Conservation (phyloP, 2,797 vertebrate species). For the Poecile montanus region DNA sequence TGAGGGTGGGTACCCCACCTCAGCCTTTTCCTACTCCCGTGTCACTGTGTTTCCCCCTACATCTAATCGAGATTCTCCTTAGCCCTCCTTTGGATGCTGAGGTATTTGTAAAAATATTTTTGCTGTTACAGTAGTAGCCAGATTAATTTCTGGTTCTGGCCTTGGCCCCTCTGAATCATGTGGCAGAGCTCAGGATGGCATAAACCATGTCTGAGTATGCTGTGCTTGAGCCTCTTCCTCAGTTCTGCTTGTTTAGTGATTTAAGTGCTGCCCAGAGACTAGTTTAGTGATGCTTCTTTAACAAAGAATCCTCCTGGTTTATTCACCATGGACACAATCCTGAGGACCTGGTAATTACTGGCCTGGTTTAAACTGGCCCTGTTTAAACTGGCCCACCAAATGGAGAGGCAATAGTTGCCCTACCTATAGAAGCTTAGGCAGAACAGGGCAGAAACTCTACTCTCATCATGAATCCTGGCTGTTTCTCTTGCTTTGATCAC, state of each 20-base stretch:
- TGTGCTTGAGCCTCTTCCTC: background rate
- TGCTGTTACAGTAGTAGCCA: background rate
- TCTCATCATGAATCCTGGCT: background rate
- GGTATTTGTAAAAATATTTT: background rate
- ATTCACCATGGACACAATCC: background rate
- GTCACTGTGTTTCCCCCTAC: too few species aligned
- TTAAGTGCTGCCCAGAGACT: background rate
- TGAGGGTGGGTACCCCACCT: too few species aligned
- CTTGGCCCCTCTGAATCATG: too few species aligned
- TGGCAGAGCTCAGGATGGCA: background rate
- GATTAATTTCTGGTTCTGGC: background rate
- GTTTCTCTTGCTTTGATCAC: background rate
- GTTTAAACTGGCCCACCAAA: background rate
- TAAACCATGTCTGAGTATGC: background rate
- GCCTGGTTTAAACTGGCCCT: background rate
- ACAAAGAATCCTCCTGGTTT: background rate
- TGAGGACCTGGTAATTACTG: background rate
- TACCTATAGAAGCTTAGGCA: background rate
- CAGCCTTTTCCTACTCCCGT: background rate
- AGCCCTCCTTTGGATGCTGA: background rate
- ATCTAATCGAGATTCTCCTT: background rate
- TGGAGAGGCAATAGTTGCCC: background rate
- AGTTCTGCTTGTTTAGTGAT: background rate
- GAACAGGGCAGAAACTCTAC: background rate
- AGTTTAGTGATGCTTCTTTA: background rate